Evolutionary conservation across 2,797 vertebrate genomes (phyloP).

Genomic region (Poecilia gillii): DNA sequence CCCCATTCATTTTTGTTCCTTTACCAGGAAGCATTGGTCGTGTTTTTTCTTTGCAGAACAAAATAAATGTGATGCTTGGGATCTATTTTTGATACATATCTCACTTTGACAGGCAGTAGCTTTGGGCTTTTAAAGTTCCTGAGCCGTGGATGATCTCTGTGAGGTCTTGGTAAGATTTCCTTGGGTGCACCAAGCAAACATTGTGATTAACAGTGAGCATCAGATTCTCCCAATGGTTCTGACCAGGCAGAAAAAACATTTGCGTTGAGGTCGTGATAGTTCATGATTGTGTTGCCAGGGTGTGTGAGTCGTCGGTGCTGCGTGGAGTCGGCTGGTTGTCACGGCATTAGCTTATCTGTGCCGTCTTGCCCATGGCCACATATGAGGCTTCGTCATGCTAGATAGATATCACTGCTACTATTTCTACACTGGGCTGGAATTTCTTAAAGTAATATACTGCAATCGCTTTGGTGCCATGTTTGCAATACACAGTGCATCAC

Average conservation of each 20-base stretch:
- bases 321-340: neutral
- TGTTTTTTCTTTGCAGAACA: conserved; percentile 19
- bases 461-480: neutral
- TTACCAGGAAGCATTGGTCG: neutral
- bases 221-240: neutral
- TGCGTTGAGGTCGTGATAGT: neutral
- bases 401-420: neutral
- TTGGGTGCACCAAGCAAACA: neutral
- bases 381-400: neutral
- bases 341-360: neutral
- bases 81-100: conserved; percentile 8
- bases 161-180: neutral
- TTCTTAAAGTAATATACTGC: neutral
- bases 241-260: neutral
- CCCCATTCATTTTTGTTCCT: neutral
- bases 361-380: neutral
- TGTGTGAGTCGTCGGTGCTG: neutral
- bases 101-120: neutral
- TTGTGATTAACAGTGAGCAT: neutral
- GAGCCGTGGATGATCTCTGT: neutral
- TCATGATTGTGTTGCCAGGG: neutral
- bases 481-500: neutral
- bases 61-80: conserved; percentile 5
- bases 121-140: conserved; percentile 21
- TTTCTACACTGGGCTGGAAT: neutral